Conservation (phyloP, 2,888 invertebrate genomes). For the Epinotia brunnichana region DNA sequence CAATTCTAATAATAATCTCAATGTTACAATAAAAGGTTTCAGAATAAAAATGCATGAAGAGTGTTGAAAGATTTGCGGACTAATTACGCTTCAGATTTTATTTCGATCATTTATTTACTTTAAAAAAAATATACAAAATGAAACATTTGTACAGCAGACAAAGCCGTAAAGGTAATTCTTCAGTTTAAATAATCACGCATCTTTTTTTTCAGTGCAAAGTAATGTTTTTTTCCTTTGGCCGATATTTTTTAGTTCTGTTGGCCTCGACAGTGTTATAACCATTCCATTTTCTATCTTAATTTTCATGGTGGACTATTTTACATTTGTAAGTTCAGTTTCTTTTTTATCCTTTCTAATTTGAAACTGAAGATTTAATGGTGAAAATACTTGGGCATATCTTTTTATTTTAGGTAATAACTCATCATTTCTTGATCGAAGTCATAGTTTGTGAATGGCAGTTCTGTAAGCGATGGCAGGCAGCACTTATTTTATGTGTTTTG, state of each 20-base stretch:
- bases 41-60: too few relatives aligned
- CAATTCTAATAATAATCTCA: too few relatives aligned
- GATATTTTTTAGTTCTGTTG: slow-evolving; percentile 20
- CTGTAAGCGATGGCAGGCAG: slow-evolving; percentile 20
- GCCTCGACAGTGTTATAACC: slow-evolving; percentile 1
- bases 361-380: background rate
- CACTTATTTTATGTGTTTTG: slow-evolving; percentile 2
- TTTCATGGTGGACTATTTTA: slow-evolving; percentile 17
- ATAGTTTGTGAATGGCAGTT: slow-evolving; percentile 27
- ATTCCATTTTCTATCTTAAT: slow-evolving; percentile 5
- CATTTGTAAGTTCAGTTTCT: slow-evolving; percentile 9
- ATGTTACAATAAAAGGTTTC: too few relatives aligned
- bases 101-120: too few relatives aligned
- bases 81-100: too few relatives aligned
- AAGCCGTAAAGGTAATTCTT: too few relatives aligned
- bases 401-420: slow-evolving; percentile 17
- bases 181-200: too few relatives aligned
- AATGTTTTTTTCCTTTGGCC: slow-evolving; percentile 14
- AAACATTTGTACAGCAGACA: too few relatives aligned
- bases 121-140: too few relatives aligned
- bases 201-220: background rate
- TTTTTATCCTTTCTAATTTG: background rate
- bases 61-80: too few relatives aligned
- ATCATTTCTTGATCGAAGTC: slow-evolving; percentile 20
- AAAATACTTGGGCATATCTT: background rate